These are phyloP conservation scores for Paratrypauchen microcephalus DNA, from an alignment of 2,797 vertebrate genomes.

Conservation along the genomic window DNA sequence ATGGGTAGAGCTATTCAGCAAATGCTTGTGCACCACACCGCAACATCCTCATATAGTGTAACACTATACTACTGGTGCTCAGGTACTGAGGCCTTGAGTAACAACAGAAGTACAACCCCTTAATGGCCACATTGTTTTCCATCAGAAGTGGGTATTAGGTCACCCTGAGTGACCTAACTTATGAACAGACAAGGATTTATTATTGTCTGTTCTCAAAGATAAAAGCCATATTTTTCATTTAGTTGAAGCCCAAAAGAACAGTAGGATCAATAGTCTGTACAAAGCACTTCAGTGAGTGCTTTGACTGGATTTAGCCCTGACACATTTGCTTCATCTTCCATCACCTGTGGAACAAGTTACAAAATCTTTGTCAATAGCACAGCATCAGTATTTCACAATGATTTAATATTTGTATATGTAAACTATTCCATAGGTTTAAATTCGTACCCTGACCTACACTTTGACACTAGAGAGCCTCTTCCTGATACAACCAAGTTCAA, in stretches of 20 bases:
- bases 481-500: not conserved
- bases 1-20: no score
- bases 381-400: no score
- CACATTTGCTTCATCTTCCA: not conserved
- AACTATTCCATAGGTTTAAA: no score
- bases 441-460: no score
- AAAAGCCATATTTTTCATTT: not conserved
- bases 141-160: not conserved
- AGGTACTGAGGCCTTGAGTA: no score
- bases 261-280: not conserved
- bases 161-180: not conserved
- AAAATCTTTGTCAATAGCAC: not conserved
- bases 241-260: not conserved
- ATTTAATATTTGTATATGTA: no score
- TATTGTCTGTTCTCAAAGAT: not conserved
- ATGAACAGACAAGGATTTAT: not conserved
- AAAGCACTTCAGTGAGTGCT: not conserved
- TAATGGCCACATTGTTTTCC: not conserved
- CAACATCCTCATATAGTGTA: no score
- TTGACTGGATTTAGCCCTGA: not conserved
- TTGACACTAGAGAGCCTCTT: no score
- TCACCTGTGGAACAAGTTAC: not conserved
- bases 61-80: no score
- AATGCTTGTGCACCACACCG: no score
- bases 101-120: no score